Base-by-base conservation (phyloP, 1,140 invertebrate species). In the Eueides isabella region DNA sequence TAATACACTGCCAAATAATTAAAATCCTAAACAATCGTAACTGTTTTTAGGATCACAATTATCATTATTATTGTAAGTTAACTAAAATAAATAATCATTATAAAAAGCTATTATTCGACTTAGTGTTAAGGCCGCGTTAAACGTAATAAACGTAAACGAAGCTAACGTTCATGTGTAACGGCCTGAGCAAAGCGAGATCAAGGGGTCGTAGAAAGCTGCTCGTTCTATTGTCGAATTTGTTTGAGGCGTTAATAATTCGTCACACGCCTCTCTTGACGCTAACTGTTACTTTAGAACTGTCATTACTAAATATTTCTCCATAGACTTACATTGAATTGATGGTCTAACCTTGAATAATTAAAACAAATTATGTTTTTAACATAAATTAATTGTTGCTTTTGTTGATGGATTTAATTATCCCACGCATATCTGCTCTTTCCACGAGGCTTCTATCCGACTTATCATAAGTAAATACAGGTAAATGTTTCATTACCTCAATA, bases 201-300 rank as follows among this genome's bases (percentile, higher is more conserved):
- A 61, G 61, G 84, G 84, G 84, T 80, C 77, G 80, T 74, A 72
- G 76, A 81, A 82, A 83, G 80, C 82, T 82, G 80, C 76, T 81
- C 73, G 44, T 73, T 81, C 76, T 84, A 86, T 86, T 85, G 84
- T 88, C 75, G 73, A 85, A 86, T 86, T 87, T 87, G 86, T 85
- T 88, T 82, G 79, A 72, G 81, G 87, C 83, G 82, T 85, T 84
- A 78, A 88, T 86, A 88, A 88, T 88, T 86, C 81, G 75, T 83
- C 79, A 80, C 83, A 81, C 74, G 82, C 80, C 77, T 85, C 83
- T 76, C 72, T 84, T 77, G 35, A 75, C 69, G 68, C 28, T 72
- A 48, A 38, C 69, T 63, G 63, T 71, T 67, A 75, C 64, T 64
- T 38, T 33, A 30, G 65, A 63, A 63, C 26, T 48, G 23, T 26